Conservation (phyloP, 1,140 invertebrate genomes). For the Zelostemma sp. region DNA sequence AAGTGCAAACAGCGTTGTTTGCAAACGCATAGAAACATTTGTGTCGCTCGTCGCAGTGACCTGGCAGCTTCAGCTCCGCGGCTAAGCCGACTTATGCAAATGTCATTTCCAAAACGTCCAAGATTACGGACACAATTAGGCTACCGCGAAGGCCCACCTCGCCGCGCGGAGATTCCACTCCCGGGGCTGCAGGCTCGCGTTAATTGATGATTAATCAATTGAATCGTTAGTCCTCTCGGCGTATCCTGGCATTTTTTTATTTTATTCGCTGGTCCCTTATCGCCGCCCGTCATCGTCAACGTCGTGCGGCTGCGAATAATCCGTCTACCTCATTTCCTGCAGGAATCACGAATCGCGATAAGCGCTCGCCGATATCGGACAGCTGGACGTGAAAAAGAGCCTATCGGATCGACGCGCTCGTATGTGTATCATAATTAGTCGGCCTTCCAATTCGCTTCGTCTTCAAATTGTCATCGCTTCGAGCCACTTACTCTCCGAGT, state of each 20-base stretch:
- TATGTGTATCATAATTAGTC: background rate
- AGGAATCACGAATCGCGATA: background rate
- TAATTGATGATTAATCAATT: slow-evolving; percentile 9
- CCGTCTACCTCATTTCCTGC: background rate
- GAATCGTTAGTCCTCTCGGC: background rate
- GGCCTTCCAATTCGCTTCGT: background rate
- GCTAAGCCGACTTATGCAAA: background rate
- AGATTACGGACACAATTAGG: slow-evolving; percentile 4
- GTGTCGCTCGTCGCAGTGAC: background rate
- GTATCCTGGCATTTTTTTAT: background rate
- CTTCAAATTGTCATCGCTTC: no score
- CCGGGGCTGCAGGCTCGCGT: slow-evolving; percentile 1
- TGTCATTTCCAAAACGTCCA: background rate
- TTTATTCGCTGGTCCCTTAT: background rate
- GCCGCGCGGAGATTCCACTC: background rate
- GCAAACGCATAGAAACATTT: background rate
- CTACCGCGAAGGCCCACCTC: background rate
- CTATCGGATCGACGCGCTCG: background rate
- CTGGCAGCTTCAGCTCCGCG: no score
- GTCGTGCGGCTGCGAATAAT: background rate
- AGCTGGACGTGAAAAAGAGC: background rate
- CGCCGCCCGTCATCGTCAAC: slow-evolving; percentile 2
- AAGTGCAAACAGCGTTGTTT: background rate
- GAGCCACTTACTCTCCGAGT: no score
- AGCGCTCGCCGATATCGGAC: background rate